These are phyloP conservation scores for Bruchidius siliquastri DNA, from an alignment of 2,888 invertebrate species.

Conservation along the genomic window DNA sequence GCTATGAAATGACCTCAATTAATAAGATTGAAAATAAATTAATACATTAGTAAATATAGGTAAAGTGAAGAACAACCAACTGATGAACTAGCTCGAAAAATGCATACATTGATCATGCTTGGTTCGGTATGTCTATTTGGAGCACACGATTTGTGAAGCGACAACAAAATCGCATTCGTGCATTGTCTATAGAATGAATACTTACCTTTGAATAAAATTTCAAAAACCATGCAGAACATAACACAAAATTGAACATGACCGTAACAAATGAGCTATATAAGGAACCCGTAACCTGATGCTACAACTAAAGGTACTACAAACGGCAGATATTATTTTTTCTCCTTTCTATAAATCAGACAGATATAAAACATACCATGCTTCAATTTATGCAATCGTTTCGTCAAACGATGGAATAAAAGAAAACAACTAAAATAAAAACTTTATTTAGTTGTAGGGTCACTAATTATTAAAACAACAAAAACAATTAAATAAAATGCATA, in stretches of 20 bases:
- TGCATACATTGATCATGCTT: no score
- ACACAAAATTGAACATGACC: neutral
- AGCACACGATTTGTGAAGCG: no score
- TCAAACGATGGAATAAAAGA: neutral
- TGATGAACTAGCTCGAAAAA: no score
- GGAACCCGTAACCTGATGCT: no score
- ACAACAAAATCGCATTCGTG: neutral
- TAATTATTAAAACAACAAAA: neutral
- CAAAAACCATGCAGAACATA: neutral
- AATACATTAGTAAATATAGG: no score
- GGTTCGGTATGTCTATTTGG: no score
- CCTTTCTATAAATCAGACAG: neutral
- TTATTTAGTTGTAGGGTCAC: neutral
- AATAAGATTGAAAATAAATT: no score
- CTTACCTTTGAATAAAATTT: neutral
- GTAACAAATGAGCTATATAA: neutral
- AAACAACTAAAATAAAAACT: neutral
- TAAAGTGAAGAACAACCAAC: no score
- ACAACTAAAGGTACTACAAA: no score
- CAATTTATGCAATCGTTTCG: neutral
- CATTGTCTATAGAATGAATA: neutral
- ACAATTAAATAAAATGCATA: neutral
- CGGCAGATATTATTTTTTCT: neutral
- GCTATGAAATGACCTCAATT: no score
- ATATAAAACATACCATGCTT: neutral